Conservation (phyloP, 2,888 invertebrate genomes). For the Cheilosia urbana region DNA sequence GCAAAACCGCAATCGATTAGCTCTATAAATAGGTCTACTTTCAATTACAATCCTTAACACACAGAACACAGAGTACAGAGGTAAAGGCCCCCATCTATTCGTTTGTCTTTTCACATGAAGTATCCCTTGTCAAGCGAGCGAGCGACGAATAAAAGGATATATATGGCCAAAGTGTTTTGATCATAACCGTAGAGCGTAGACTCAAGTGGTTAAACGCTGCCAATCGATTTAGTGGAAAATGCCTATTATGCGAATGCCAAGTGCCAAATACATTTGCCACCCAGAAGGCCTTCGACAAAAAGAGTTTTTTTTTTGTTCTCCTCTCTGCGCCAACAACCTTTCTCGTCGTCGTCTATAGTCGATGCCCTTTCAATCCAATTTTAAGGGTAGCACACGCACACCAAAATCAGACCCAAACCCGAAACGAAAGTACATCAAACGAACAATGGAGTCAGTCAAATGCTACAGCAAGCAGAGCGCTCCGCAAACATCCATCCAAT, state of each 20-base stretch:
- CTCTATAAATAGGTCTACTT: slow-evolving; percentile 1
- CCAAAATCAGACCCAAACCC: slow-evolving; percentile 8
- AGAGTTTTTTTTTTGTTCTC: neutral
- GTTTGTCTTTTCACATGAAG: slow-evolving; percentile 35
- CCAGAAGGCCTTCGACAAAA: slow-evolving; percentile 26
- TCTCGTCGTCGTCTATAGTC: neutral
- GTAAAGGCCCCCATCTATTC: neutral
- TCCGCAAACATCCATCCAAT: neutral
- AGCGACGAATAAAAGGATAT: slow-evolving; percentile 25
- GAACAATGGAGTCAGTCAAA: slow-evolving; percentile 48
- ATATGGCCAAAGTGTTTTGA: slow-evolving; percentile 42
- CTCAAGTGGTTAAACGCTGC: slow-evolving; percentile 51
- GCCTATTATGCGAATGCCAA: slow-evolving; percentile 54
- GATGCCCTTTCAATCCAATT: slow-evolving; percentile 32
- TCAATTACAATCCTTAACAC: neutral
- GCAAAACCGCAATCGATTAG: neutral
- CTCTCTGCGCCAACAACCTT: neutral
- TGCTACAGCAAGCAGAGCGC: neutral
- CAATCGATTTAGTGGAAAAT: slow-evolving; percentile 65
- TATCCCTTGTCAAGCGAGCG: slow-evolving; percentile 41
- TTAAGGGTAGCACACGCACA: slow-evolving; percentile 28
- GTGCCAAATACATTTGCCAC: slow-evolving; percentile 32
- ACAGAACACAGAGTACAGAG: neutral
- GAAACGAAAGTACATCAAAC: slow-evolving; percentile 36
- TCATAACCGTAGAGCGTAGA: slow-evolving; percentile 54